Percentiles rank a stretch among this genome's conserved stretches.
Evolutionary conservation across 2,797 vertebrate species (phyloP).

Genomic region (Amblyopsis hoosieri): DNA sequence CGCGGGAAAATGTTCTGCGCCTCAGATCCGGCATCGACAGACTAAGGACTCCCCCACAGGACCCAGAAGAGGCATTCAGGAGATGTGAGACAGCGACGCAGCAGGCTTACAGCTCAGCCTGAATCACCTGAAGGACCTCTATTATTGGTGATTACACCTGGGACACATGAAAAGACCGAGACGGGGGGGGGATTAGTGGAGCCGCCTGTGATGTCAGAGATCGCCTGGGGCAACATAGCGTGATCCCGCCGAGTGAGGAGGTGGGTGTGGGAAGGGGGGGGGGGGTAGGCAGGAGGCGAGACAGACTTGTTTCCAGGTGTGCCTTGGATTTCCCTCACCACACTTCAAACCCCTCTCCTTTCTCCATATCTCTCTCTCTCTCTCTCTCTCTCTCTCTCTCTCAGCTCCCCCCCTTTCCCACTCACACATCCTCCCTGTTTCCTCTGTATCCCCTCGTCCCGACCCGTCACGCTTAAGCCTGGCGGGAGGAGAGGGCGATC

Average conservation of each 20-base stretch:
- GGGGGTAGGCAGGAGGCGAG: slow-evolving; percentile 1
- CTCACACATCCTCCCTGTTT: slow-evolving; percentile 2
- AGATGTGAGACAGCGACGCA: slow-evolving; percentile 25
- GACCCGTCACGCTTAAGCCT: slow-evolving; percentile 16
- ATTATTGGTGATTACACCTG: slow-evolving; percentile 39
- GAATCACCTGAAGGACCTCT: slow-evolving; percentile 47
- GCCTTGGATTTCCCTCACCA: slow-evolving; percentile 36
- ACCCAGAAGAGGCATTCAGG: slow-evolving; percentile 14
- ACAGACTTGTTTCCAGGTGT: slow-evolving; percentile 55
- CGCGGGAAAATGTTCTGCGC: background rate
- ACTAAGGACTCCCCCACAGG: background rate
- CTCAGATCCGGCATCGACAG: background rate
- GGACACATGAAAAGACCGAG: slow-evolving; percentile 17
- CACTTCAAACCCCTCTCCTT: slow-evolving; percentile 54
- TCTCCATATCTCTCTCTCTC: slow-evolving; percentile 16
- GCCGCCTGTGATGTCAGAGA: slow-evolving; percentile 54
- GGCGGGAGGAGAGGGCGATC: slow-evolving; percentile 47
- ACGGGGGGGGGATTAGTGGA: slow-evolving; percentile 24
- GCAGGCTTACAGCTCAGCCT: slow-evolving; percentile 22
- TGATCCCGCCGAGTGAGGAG: slow-evolving; percentile 37
- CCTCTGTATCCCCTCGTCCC: background rate
- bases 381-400: slow-evolving; percentile 7
- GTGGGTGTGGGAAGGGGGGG: background rate
- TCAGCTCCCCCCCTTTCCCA: background rate
- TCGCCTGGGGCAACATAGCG: slow-evolving; percentile 45